Evolutionary conservation across 2,797 vertebrate species (phyloP).

Genomic region (Bryconaethiops microstoma): DNA sequence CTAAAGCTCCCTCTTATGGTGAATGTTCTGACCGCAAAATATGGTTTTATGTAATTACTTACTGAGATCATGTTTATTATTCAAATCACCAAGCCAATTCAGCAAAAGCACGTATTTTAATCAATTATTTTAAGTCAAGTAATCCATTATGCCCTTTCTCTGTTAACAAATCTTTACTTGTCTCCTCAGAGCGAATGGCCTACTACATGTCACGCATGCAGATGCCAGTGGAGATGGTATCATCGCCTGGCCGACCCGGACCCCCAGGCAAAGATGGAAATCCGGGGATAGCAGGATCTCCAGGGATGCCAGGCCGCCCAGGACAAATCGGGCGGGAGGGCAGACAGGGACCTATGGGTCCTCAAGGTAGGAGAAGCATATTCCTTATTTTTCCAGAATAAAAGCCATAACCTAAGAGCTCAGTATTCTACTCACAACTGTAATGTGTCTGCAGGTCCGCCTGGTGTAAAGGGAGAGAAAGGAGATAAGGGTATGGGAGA

Average conservation of each 20-base stretch:
- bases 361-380: constrained; percentile 76
- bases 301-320: constrained; percentile 84
- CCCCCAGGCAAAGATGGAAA: constrained; percentile 89
- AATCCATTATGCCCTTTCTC: too few species aligned
- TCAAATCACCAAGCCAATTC: too few species aligned
- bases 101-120: too few species aligned
- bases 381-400: background rate
- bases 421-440: background rate
- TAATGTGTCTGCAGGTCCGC: constrained; percentile 76
- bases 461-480: constrained; percentile 86
- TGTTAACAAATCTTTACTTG: background rate
- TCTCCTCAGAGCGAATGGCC: constrained; percentile 87
- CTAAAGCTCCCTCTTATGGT: too few species aligned
- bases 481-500: constrained; percentile 89
- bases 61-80: too few species aligned
- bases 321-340: constrained; percentile 94
- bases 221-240: constrained; percentile 85
- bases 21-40: too few species aligned
- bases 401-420: background rate
- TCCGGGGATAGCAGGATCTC: constrained; percentile 80
- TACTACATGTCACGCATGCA: constrained; percentile 94
- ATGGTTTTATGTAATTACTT: too few species aligned
- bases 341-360: constrained; percentile 85
- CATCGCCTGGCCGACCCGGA: constrained; percentile 89
- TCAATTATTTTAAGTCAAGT: too few species aligned